Conservation (phyloP, 2,888 invertebrate genomes). For the Drosophila antonietae region DNA sequence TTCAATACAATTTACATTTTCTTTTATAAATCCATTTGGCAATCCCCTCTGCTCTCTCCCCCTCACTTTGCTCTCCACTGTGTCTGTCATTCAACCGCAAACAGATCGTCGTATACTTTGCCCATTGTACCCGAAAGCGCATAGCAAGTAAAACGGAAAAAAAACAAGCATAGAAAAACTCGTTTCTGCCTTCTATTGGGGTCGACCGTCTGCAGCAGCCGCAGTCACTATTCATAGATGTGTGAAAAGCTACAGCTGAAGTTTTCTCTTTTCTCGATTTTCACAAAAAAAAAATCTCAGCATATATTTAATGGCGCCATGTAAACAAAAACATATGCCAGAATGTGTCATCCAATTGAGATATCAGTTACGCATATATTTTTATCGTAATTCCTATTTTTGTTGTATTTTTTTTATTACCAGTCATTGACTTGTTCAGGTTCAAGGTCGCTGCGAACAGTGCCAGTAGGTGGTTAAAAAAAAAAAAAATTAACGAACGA, state of each 20-base stretch:
- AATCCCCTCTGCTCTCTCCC: slow-evolving; percentile 6
- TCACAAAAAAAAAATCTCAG: background rate
- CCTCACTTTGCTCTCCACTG: background rate
- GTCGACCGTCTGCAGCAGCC: slow-evolving; percentile 52
- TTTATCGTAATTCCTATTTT: slow-evolving; percentile 24
- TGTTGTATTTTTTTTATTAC: slow-evolving; percentile 28
- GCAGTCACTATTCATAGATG: slow-evolving; percentile 22
- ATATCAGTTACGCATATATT: slow-evolving; percentile 30
- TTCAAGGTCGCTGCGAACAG: slow-evolving; percentile 67
- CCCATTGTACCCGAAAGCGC: slow-evolving; percentile 49
- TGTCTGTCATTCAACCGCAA: slow-evolving; percentile 36
- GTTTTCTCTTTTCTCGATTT: slow-evolving; percentile 50
- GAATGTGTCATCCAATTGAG: slow-evolving; percentile 34
- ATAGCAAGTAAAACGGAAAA: slow-evolving; percentile 26
- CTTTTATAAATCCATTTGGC: slow-evolving; percentile 68
- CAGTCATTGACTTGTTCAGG: slow-evolving; percentile 75
- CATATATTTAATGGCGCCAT: slow-evolving; percentile 3
- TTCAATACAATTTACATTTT: slow-evolving; percentile 71
- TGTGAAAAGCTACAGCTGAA: slow-evolving; percentile 44
- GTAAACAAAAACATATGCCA: slow-evolving; percentile 27
- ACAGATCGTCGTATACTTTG: slow-evolving; percentile 49
- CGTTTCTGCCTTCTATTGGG: slow-evolving; percentile 62
- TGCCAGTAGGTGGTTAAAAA: slow-evolving; percentile 48
- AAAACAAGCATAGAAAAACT: slow-evolving; percentile 54
- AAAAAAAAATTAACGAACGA: slow-evolving; percentile 5